A percentile compares a stretch with the other conserved stretches of the same genome.
phyloP scores from a whole-genome alignment of 2,797 vertebrate species.

The Corythornis leucogaster region DNA sequence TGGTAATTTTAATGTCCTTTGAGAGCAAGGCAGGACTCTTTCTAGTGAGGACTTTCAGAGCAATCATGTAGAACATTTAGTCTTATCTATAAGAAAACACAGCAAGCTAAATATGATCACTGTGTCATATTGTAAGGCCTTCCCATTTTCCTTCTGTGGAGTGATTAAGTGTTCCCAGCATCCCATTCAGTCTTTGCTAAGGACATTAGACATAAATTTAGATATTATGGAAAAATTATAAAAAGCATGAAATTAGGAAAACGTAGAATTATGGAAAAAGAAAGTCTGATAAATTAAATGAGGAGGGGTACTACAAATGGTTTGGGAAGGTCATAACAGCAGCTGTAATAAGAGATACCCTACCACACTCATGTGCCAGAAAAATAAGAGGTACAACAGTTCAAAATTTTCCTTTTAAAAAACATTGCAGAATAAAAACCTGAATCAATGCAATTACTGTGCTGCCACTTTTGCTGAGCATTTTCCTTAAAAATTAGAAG shows the following conservation, averaged over 20 bases:
- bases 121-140: neutral
- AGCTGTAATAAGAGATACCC: constrained; percentile 6
- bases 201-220: neutral
- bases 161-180: neutral
- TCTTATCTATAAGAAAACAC: neutral
- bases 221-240: neutral
- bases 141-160: neutral
- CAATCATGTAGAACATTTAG: neutral
- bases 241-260: no score
- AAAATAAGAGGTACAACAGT: neutral
- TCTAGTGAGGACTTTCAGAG: neutral
- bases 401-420: neutral
- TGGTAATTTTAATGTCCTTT: neutral
- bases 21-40: neutral
- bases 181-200: neutral
- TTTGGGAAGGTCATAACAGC: neutral
- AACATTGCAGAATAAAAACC: neutral
- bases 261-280: neutral
- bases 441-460: neutral
- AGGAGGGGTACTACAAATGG: neutral
- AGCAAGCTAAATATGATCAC: neutral
- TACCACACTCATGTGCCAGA: neutral
- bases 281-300: neutral
- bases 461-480: neutral
- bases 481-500: neutral